Conservation (phyloP, 2,888 invertebrate species). For the Cheilosia urbana region DNA sequence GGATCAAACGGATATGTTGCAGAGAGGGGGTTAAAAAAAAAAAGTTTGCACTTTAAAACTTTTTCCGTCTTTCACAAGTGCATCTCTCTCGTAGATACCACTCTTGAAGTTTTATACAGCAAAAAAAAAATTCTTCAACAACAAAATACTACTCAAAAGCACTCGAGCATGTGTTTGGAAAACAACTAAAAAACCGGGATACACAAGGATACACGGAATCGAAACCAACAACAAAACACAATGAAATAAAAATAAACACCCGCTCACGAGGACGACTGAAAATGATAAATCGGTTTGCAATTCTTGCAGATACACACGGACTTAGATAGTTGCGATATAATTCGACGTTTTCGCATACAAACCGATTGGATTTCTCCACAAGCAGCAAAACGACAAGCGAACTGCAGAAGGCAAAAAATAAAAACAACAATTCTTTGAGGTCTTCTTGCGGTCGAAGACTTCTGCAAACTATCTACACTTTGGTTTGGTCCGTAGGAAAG, state of each 20-base stretch:
- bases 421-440: slow-evolving; percentile 40
- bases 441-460: slow-evolving; percentile 75
- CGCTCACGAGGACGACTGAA: slow-evolving; percentile 11
- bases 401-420: neutral
- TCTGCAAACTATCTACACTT: slow-evolving; percentile 69
- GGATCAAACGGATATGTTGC: slow-evolving; percentile 54
- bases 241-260: slow-evolving; percentile 13
- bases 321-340: slow-evolving; percentile 35
- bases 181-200: slow-evolving; percentile 41
- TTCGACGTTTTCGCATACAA: slow-evolving; percentile 36
- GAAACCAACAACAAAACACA: neutral
- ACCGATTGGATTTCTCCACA: slow-evolving; percentile 58
- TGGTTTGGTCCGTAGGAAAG: slow-evolving; percentile 54
- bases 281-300: slow-evolving; percentile 67
- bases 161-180: slow-evolving; percentile 53
- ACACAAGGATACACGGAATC: slow-evolving; percentile 37
- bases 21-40: slow-evolving; percentile 24
- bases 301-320: slow-evolving; percentile 23
- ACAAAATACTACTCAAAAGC: slow-evolving; percentile 42
- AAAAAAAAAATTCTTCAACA: slow-evolving; percentile 48
- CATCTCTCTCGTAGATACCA: slow-evolving; percentile 50
- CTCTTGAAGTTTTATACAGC: slow-evolving; percentile 28
- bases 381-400: slow-evolving; percentile 10
- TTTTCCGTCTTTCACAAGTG: slow-evolving; percentile 51
- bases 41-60: slow-evolving; percentile 71